phyloP scores from a whole-genome alignment of 1,140 invertebrate genomes.

The Plodia interpunctella region DNA sequence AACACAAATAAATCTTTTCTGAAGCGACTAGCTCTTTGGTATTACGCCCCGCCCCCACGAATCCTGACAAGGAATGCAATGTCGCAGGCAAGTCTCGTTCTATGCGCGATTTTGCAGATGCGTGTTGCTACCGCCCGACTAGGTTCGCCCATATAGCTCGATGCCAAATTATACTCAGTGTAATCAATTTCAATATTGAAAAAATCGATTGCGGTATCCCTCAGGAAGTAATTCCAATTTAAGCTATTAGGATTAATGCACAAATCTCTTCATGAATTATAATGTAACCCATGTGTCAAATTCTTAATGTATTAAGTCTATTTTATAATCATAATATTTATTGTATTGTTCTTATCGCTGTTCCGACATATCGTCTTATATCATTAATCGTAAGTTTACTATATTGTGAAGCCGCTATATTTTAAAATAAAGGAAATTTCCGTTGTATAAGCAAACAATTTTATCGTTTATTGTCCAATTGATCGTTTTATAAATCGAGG shows the following conservation, averaged over 20 bases:
- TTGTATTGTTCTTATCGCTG: conserved; percentile 71
- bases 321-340: conserved; percentile 58
- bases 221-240: conserved; percentile 72
- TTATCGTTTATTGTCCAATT: conserved; percentile 71
- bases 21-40: conserved; percentile 63
- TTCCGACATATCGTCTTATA: conserved; percentile 74
- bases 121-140: conserved; percentile 60
- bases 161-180: conserved; percentile 34
- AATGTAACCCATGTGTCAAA: conserved; percentile 70
- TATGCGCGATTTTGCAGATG: conserved; percentile 64
- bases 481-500: conserved; percentile 50
- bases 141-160: conserved; percentile 74
- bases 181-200: conserved; percentile 30
- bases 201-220: conserved; percentile 56
- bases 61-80: conserved; percentile 67
- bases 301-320: conserved; percentile 52
- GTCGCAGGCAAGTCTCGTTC: conserved; percentile 41
- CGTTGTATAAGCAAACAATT: conserved; percentile 72
- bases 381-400: conserved; percentile 67
- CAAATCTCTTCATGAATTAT: conserved; percentile 47
- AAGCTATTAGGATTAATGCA: conserved; percentile 51
- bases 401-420: conserved; percentile 76
- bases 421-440: conserved; percentile 76
- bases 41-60: conserved; percentile 49
- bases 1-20: conserved; percentile 68